These are phyloP conservation scores for Synodontis membranacea DNA, from an alignment of 2,113 vertebrate genomes.

Conservation along the genomic window DNA sequence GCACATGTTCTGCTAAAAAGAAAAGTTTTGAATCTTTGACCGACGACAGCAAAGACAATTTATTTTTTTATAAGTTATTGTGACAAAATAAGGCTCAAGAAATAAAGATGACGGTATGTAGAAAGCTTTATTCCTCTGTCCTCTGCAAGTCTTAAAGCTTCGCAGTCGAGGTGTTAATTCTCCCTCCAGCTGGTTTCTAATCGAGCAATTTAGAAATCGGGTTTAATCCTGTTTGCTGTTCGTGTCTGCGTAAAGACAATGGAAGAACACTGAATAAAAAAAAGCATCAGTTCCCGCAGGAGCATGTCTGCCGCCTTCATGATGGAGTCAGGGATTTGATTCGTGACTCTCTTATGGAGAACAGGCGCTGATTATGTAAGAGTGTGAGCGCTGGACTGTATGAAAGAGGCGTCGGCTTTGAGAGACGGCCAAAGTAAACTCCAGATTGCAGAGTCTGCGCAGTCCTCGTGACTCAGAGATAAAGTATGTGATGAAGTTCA, in stretches of 20 bases:
- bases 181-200: neutral
- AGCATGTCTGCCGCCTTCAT: neutral
- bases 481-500: neutral
- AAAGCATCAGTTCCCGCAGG: neutral
- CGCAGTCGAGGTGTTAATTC: neutral
- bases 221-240: neutral
- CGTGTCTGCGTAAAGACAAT: neutral
- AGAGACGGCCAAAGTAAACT: slow-evolving; percentile 3
- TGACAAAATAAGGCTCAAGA: neutral
- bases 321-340: neutral
- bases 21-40: too few species aligned
- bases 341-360: slow-evolving; percentile 10
- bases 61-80: neutral
- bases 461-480: neutral
- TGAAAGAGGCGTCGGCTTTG: neutral
- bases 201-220: neutral
- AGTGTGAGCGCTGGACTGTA: neutral
- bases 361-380: slow-evolving; percentile 39
- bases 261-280: neutral
- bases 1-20: too few species aligned
- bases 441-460: neutral
- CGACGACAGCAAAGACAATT: too few species aligned
- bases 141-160: neutral
- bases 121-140: neutral
- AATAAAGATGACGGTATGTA: neutral